phyloP scores from a whole-genome alignment of 2,888 invertebrate genomes.

The Drosophila seclusa region DNA sequence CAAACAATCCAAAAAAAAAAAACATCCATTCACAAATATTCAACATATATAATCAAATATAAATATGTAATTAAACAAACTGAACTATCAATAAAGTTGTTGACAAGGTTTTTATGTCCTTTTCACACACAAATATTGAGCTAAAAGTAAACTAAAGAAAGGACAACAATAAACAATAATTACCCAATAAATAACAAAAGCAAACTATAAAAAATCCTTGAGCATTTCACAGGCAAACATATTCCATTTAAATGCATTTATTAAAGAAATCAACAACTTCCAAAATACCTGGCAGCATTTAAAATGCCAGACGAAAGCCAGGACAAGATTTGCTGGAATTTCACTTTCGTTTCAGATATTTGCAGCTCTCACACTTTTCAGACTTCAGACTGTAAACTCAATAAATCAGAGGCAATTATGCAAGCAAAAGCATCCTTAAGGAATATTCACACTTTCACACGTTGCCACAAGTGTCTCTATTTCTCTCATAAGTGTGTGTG shows the following conservation, averaged over 20 bases:
- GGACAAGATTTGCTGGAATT: conserved; percentile 20
- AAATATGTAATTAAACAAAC: not conserved
- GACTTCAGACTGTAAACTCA: conserved; percentile 51
- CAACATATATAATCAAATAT: not conserved
- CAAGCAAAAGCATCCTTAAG: conserved; percentile 77
- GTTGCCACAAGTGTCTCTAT: conserved; percentile 46
- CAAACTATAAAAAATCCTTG: not conserved
- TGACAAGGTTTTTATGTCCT: not conserved
- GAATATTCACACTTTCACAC: conserved; percentile 79
- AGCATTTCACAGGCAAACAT: conserved; percentile 9
- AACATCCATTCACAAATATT: not conserved
- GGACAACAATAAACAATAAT: conserved; percentile 4
- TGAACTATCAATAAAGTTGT: not conserved
- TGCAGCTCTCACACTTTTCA: conserved; percentile 29
- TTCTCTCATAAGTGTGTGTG: not conserved
- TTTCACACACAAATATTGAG: not conserved
- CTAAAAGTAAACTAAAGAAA: not conserved
- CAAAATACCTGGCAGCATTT: conserved; percentile 9
- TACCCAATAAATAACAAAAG: not conserved
- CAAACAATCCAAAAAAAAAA: not conserved
- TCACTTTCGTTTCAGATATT: conserved; percentile 64
- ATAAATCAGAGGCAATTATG: conserved; percentile 78
- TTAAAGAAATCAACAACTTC: conserved; percentile 20
- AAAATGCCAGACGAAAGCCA: conserved; percentile 17
- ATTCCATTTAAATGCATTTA: conserved; percentile 21